These are phyloP conservation scores for Connochaetes taurinus DNA, from an alignment of 2,113 vertebrate genomes.

Conservation along the genomic window DNA sequence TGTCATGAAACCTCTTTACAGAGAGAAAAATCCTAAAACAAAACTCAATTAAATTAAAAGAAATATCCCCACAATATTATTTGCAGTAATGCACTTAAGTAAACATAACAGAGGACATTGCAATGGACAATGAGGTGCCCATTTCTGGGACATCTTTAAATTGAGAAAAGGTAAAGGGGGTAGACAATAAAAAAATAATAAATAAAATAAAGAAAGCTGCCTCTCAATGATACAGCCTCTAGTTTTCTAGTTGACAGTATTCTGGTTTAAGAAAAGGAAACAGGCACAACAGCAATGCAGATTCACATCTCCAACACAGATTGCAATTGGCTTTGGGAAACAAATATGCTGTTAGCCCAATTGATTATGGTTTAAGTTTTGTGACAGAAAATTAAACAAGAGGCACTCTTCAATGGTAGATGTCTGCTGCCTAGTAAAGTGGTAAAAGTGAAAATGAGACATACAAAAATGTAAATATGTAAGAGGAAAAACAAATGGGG, in stretches of 20 bases:
- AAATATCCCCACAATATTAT: neutral
- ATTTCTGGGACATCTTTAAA: neutral
- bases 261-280: neutral
- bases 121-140: neutral
- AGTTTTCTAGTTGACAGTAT: neutral
- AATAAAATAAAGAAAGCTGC: neutral
- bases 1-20: neutral
- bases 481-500: neutral
- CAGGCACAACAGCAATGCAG: neutral
- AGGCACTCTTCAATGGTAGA: neutral
- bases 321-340: neutral
- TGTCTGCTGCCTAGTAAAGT: neutral
- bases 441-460: neutral
- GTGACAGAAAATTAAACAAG: neutral
- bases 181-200: neutral
- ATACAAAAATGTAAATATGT: neutral
- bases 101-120: neutral
- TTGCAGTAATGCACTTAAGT: neutral
- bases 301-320: neutral
- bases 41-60: neutral
- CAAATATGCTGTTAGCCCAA: neutral
- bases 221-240: neutral
- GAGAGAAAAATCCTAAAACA: neutral
- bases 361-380: neutral
- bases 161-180: neutral